These are phyloP conservation scores for Enteromius radiatus DNA, from an alignment of 2,797 vertebrate species.

Conservation along the genomic window DNA sequence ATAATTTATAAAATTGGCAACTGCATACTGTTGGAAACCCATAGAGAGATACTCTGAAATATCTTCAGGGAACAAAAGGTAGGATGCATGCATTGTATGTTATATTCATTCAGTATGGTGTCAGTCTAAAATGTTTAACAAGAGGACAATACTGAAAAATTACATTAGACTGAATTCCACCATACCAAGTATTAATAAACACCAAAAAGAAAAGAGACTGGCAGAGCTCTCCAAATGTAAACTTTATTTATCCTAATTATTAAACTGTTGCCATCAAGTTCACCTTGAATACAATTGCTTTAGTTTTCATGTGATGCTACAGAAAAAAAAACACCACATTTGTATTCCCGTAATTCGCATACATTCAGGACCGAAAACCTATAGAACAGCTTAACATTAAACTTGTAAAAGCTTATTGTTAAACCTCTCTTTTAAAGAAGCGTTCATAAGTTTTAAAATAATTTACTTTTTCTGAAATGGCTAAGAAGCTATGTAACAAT, in stretches of 20 bases:
- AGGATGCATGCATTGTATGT: not conserved
- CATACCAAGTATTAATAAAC: not conserved
- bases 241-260: slow-evolving; percentile 29
- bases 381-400: slow-evolving; percentile 4
- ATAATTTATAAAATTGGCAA: not conserved
- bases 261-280: slow-evolving; percentile 9
- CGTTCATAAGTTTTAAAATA: slow-evolving; percentile 10
- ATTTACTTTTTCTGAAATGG: slow-evolving; percentile 19
- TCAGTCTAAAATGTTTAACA: not conserved
- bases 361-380: slow-evolving; percentile 12
- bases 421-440: slow-evolving; percentile 12
- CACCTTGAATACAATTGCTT: slow-evolving; percentile 3
- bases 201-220: not conserved
- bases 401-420: not conserved
- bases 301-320: slow-evolving; percentile 6
- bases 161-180: not conserved
- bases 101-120: not conserved
- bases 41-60: not conserved
- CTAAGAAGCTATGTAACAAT: slow-evolving; percentile 1
- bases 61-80: not conserved
- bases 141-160: not conserved
- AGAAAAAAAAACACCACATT: not conserved
- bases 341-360: not conserved
- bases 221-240: slow-evolving; percentile 17
- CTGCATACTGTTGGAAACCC: not conserved